phyloP scores from a whole-genome alignment of 37 sponge, comb jelly and placozoan genomes.

The Dysidea cf. avara region DNA sequence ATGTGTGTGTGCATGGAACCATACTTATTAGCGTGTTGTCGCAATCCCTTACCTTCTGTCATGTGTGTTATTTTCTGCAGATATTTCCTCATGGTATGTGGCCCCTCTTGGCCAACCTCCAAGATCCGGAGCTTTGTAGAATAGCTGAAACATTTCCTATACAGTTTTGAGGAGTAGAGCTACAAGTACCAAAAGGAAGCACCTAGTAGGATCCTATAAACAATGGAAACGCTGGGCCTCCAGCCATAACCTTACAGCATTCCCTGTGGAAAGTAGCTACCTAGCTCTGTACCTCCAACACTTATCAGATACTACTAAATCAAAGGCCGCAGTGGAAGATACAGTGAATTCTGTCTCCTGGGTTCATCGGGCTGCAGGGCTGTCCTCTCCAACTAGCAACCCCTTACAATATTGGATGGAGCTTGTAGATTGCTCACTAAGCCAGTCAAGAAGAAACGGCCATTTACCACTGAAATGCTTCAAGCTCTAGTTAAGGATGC shows the following conservation, averaged over 20 bases:
- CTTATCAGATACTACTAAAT: constrained; percentile 8
- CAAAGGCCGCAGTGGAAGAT: constrained; percentile 21
- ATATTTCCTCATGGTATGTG: constrained; percentile 14
- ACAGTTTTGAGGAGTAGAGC: constrained; percentile 25
- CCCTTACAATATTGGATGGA: no score
- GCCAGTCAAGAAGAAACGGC: no score
- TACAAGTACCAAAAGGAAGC: constrained; percentile 22
- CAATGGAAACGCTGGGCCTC: constrained; percentile 38
- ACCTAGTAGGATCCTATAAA: constrained; percentile 17
- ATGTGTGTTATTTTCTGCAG: no score
- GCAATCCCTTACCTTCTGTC: no score
- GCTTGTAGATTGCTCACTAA: no score
- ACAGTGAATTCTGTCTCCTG: constrained; percentile 19
- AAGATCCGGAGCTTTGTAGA: constrained; percentile 36
- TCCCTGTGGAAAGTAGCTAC: constrained; percentile 3
- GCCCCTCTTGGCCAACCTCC: not conserved
- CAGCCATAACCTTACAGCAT: not conserved
- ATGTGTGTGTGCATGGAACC: no score
- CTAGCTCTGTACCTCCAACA: constrained; percentile 28
- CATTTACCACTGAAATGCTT: no score
- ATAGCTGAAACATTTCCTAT: constrained; percentile 17
- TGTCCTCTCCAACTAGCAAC: no score
- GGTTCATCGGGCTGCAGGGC: constrained; percentile 10
- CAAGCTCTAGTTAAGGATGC: no score
- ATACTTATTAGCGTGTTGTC: no score